Evolutionary conservation across 2,888 invertebrate genomes (phyloP), one percentile per base, ranked within the genome.

Genomic region (Plagodis dolabraria): DNA sequence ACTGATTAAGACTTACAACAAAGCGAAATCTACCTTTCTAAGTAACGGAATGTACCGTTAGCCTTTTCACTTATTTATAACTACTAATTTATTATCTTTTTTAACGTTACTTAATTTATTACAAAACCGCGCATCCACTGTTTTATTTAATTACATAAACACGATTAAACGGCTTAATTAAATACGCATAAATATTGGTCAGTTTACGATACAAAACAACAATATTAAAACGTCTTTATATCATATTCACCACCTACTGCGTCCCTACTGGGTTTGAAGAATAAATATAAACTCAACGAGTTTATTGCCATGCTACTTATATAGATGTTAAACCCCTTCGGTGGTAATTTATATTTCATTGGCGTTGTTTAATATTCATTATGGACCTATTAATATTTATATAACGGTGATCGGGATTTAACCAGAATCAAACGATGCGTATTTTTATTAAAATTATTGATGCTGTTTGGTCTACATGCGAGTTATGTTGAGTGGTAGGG

Each of bases 141-240:
- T 45, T 33, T 56, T 60, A 58, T 57, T 68, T 71, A 68, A 70
- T 70, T 60, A 69, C 61, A 50, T 57, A 70, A 53, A 70, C 60
- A 67, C 63, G 62, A 55, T 68, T 72, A 76, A 72, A 78, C 70
- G 65, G 69, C 77, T 79, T 72, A 78, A 80, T 82, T 73, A 80
- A 76, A 76, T 67, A 62, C 62, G 70, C 69, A 71, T 75, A 74
- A 76, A 77, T 70, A 76, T 72, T 70, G 65, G 63, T 65, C 56
- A 63, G 67, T 74, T 75, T 72, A 69, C 69, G 67, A 63, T 67
- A 53, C 40, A 61, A 67, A 72, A 72, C 4, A 66, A 68, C 66
- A 61, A 64, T 67, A 60, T 63, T 62, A 53, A 43, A 63, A 60
- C 57, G 47, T 53, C 38, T 63, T 62, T 60, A 63, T 60, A 57